Percentiles rank a stretch among this genome's conserved stretches.
Evolutionary conservation across 2,797 vertebrate genomes (phyloP).

Genomic region (Pachyuromys duprasi): DNA sequence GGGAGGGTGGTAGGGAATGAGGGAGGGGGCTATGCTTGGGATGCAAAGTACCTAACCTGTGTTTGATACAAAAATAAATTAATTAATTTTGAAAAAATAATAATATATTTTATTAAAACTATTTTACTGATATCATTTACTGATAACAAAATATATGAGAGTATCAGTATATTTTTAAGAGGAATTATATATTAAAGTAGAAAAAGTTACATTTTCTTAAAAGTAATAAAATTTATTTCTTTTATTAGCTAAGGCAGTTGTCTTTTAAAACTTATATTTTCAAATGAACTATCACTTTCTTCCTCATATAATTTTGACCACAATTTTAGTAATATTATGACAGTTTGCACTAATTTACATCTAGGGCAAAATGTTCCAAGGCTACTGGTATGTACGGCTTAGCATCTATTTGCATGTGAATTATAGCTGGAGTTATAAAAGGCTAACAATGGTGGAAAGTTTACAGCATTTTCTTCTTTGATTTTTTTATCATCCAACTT

Average conservation of each 20-base stretch:
- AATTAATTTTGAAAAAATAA: no score
- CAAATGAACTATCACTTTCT: slow-evolving; percentile 28
- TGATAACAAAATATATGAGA: not conserved
- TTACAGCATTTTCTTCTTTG: no score
- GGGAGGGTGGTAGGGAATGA: no score
- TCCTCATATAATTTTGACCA: not conserved
- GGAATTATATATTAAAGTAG: not conserved
- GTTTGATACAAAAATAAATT: no score
- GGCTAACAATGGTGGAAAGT: no score
- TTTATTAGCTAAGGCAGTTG: not conserved
- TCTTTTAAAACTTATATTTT: not conserved
- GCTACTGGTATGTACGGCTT: not conserved
- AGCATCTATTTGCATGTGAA: not conserved
- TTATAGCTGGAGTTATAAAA: not conserved
- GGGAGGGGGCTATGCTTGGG: no score
- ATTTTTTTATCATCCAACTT: no score
- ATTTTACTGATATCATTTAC: not conserved
- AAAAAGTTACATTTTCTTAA: not conserved
- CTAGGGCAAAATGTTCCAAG: not conserved
- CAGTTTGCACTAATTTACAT: not conserved
- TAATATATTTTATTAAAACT: not conserved
- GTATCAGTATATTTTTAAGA: not conserved
- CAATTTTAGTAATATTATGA: not conserved
- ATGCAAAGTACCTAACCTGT: no score
- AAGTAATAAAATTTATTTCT: not conserved